A percentile compares a stretch with the other conserved stretches of the same genome.
phyloP scores from a whole-genome alignment of 2,888 invertebrate species.

The Aphidoletes aphidimyza region DNA sequence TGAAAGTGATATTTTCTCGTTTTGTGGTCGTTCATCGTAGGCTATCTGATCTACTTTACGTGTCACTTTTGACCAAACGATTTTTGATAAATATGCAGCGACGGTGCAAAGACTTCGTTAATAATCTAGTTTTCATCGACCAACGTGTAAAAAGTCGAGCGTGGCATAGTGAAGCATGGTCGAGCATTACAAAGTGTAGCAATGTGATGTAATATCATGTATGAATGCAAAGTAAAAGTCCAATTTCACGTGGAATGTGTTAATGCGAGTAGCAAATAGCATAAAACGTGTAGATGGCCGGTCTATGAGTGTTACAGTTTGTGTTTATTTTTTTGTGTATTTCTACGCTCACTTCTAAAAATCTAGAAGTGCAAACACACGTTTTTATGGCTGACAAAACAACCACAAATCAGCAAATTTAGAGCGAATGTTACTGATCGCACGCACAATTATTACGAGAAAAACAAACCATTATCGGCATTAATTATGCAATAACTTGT shows the following conservation, averaged over 20 bases:
- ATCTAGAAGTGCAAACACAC: too few species aligned
- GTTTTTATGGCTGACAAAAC: neutral
- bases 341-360: too few species aligned
- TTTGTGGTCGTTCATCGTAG: neutral
- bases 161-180: too few species aligned
- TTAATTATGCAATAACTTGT: conserved; percentile 46
- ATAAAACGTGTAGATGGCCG: too few species aligned
- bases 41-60: neutral
- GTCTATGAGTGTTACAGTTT: too few species aligned
- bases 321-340: too few species aligned
- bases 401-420: neutral
- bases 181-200: too few species aligned
- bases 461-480: conserved; percentile 3
- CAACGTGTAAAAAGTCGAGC: neutral
- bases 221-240: too few species aligned
- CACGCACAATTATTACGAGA: neutral
- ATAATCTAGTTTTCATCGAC: neutral
- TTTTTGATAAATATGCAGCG: neutral
- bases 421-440: neutral
- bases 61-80: neutral
- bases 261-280: too few species aligned
- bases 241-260: too few species aligned
- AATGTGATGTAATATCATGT: too few species aligned
- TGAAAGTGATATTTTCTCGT: too few species aligned
- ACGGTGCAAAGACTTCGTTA: neutral